phyloP scores from a whole-genome alignment of 2,113 vertebrate species.

The Proterorhinus semilunaris region DNA sequence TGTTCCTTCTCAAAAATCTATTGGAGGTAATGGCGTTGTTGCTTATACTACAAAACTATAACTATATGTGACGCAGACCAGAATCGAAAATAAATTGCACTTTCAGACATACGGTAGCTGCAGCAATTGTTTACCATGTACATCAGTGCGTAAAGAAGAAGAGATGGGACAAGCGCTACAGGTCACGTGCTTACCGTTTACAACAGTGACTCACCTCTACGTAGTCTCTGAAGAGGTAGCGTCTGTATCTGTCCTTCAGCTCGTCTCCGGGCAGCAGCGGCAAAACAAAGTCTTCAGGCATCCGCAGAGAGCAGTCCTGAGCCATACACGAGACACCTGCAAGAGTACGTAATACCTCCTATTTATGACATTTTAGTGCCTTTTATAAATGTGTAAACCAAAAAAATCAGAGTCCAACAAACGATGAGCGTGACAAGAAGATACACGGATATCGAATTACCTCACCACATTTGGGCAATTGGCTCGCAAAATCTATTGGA shows the following conservation, averaged over 20 bases:
- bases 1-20: too few relatives aligned
- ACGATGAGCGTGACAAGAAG: too few relatives aligned
- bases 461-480: not conserved
- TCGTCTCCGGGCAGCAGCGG: conserved; percentile 94
- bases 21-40: too few relatives aligned
- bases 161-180: not conserved
- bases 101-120: too few relatives aligned
- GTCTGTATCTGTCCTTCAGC: conserved; percentile 97
- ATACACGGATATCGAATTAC: not conserved
- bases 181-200: not conserved
- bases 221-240: conserved; percentile 99
- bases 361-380: not conserved
- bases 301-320: conserved; percentile 93
- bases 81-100: too few relatives aligned
- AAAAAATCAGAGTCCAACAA: too few relatives aligned
- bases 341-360: conserved; percentile 25
- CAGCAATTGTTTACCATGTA: not conserved
- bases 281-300: conserved; percentile 97
- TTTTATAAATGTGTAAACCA: too few relatives aligned
- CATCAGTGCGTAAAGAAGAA: not conserved
- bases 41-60: too few relatives aligned
- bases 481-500: not conserved
- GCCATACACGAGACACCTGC: conserved; percentile 98
- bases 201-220: conserved; percentile 80
- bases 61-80: too few relatives aligned